Base-by-base conservation (phyloP, 2,797 vertebrate genomes). In the Poecilia wingei region DNA sequence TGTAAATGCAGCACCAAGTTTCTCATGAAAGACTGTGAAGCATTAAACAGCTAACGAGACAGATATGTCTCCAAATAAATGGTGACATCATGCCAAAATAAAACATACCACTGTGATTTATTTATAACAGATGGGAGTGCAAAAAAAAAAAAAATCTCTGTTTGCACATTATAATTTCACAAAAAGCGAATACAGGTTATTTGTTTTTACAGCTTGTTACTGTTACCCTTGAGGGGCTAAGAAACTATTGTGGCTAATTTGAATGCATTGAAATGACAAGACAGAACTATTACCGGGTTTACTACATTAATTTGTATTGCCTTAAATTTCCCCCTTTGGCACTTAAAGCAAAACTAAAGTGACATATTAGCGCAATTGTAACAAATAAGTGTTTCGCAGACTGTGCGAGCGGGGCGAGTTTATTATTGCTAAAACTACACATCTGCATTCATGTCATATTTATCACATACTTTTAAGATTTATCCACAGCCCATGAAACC, bases 401-500 rank as follows among this genome's bases (percentile, higher is more conserved):
- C 81, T 7, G 0, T 88, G 53, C 78, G 51, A 76, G 77, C 10
- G 6, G 41, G 68, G 22, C 28, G 72, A 74, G 55, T 72, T 73
- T 68, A 72, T 82, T 87, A 82, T 82, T 85, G 70, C 77, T 79
- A 53, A 83, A 83, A 82, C 22, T 39, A 71, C 75, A 77, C 39
- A 77, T 84, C 77, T 83, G n/a, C 33, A 80, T 78, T 78, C 72
- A 84, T 77, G 61, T 64, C 76, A 77, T 82, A 87, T 85, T 88
- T 79, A 88, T 83, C 68, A 74, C 72, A 79, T 69, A 22, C 79
- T 70, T 74, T 78, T 82, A 81, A 69, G 41, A 73, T 71, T 79
- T 84, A 77, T 82, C 72, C 53, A 71, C 78, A 80, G 78, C 82
- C 64, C 75, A 78, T 81, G 75, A 88, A 89, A 85, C 72, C 86